A percentile compares a stretch with the other conserved stretches of the same genome.
phyloP scores from a whole-genome alignment of 2,888 invertebrate species.

The Oegoconia quadripuncta region DNA sequence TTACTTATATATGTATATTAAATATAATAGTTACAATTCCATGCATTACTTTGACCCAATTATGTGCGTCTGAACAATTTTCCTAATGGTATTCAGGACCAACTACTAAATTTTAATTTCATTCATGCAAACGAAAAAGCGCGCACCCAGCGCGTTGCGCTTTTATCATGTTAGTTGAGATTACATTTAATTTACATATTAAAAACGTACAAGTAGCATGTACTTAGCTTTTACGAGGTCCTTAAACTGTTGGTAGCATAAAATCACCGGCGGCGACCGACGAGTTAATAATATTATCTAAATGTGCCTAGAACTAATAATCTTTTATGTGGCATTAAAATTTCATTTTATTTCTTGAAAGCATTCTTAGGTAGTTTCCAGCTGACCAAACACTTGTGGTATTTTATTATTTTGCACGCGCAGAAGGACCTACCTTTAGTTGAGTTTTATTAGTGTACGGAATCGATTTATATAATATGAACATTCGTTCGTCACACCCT shows the following conservation, averaged over 20 bases:
- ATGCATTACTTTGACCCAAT: no score
- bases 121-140: no score
- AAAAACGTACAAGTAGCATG: constrained; percentile 20
- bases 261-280: constrained; percentile 37
- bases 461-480: no score
- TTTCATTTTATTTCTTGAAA: constrained; percentile 27
- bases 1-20: no score
- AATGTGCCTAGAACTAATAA: constrained; percentile 27
- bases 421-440: no score
- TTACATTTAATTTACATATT: not conserved
- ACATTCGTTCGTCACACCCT: no score
- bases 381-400: not conserved
- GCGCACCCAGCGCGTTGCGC: no score
- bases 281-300: constrained; percentile 34
- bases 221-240: constrained; percentile 38
- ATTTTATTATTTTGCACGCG: not conserved
- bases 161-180: not conserved
- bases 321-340: constrained; percentile 36
- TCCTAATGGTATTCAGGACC: no score
- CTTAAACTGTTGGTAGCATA: constrained; percentile 36
- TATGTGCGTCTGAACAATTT: no score
- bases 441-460: no score
- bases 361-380: constrained; percentile 15
- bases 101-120: no score
- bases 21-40: no score